Evolutionary conservation across 2,113 vertebrate species (phyloP), one percentile per base, ranked within the genome.

Genomic region (Orientallactaga bullata): DNA sequence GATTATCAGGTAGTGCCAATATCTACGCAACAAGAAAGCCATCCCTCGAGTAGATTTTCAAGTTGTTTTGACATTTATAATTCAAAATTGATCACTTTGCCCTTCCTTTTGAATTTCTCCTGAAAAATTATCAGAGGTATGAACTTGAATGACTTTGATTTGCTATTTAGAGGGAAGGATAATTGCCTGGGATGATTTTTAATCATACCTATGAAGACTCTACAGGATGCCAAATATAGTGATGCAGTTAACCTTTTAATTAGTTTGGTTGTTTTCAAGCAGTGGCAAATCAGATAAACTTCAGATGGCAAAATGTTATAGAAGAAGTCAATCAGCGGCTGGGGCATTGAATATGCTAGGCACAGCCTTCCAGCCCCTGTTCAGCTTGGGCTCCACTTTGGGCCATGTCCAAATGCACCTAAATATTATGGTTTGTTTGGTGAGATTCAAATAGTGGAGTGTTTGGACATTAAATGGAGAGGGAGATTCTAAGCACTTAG

Each of bases 171-270:
- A 96, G 69, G 42, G 71, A 90, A 72, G 61, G 66, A 79, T 90
- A 93, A 95, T 94, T 92, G 87, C 37, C 26, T 89, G 30, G 68
- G 89, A 91, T 93, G n/a, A 88, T 72, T 96, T 96, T 96, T 94
- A 85, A 95, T 94, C 78, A 95, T 91, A 95, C 55, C 42, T 37
- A 11, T 79, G 69, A 89, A 89, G 68, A 95, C 78, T 89, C 47
- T 71, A 85, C 37, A 65, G n/a, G 84, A 91, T 47, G 73, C 84
- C 92, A 94, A 94, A 81, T 89, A 93, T 42, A 95, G 76, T 95
- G 89, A 69, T 74, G 47, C 47, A 92, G 78, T 95, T 91, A 94
- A 92, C 60, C 80, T 97, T 97, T 95, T 71, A 85, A 95, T 85
- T 85, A 71, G 58, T 69, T 79, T 93, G 69, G 72, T 84, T 92